Base-by-base conservation (phyloP, 1,140 invertebrate species). In the Probaryconus sp. region DNA sequence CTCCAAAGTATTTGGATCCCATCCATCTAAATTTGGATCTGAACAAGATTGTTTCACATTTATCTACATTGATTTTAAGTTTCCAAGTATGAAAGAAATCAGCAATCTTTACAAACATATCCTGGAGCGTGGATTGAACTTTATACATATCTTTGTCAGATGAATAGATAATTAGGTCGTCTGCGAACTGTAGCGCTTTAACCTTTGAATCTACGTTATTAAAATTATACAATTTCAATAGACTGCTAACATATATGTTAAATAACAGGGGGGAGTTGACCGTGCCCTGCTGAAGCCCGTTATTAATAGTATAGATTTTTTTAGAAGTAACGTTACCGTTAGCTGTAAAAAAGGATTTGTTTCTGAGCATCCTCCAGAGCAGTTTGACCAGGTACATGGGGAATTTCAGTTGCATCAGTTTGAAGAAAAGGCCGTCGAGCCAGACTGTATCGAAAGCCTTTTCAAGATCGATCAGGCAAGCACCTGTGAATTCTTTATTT, bases 361-460 rank as follows among this genome's bases (percentile, higher is more conserved):
- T 37, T 43, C 35, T 18, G 1, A 58, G 6, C 50, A 64, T 72
- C 1, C 7, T 31, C 28, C 37, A 67, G 2, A 60, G 11, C 4
- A 73, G 6, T 38, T 26, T 58, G 1, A 67, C 38, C 2, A 73
- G n/a, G 18, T 67, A 13, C 7, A n/a, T 7, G 0, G 76, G 56
- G 53, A 70, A 38, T 45, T 72, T n/a, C 37, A 28, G 47, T 56
- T 61, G 14, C 9, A 33, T 24, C 5, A 81, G 40, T 67, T 77
- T 79, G 20, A 61, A 65, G 2, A 81, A 56, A 1, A 79, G 18
- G 0, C 76, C 76, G 6, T 71, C 60, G 6, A 51, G 31, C 65
- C 38, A 69, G 1, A 69, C 47, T 0, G 65, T 58, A 11, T 69
- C 65, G 30, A 83, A 85, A 0, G 78, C 77, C 35, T 81, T 82